Conservation (phyloP, 2,888 invertebrate genomes). For the Erebia epiphron region DNA sequence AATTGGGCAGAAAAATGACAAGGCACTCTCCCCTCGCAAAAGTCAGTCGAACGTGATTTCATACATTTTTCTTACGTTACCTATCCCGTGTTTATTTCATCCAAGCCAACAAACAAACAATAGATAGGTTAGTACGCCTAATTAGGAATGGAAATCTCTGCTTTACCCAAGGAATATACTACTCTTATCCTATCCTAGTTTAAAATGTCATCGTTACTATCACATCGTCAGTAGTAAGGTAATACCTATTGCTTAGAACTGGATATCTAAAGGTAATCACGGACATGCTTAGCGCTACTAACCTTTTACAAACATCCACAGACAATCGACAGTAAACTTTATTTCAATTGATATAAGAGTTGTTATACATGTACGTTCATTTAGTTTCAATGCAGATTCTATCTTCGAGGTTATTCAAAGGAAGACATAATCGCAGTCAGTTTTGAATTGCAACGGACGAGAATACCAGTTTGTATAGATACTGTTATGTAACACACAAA, state of each 20-base stretch:
- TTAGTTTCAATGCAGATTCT: conserved; percentile 41
- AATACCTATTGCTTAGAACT: conserved; percentile 22
- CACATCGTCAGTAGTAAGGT: conserved; percentile 18
- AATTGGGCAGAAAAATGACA: too few species aligned
- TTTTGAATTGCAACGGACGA: conserved; percentile 26
- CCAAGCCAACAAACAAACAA: too few species aligned
- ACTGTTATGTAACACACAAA: conserved; percentile 27
- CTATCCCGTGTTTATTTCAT: too few species aligned
- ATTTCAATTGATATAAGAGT: conserved; percentile 19
- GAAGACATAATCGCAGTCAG: conserved; percentile 40
- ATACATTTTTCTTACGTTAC: too few species aligned
- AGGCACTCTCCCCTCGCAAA: too few species aligned
- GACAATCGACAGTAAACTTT: conserved; percentile 28
- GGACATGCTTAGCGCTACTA: conserved; percentile 27
- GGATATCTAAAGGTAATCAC: conserved; percentile 32
- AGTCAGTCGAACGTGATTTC: too few species aligned
- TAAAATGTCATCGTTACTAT: conserved; percentile 33
- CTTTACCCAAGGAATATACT: too few species aligned
- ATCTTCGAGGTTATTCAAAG: conserved; percentile 47
- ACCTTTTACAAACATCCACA: conserved; percentile 23
- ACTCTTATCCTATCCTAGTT: too few species aligned
- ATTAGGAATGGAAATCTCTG: background rate
- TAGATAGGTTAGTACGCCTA: too few species aligned
- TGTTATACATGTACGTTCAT: conserved; percentile 23
- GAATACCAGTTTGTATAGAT: conserved; percentile 11